Base-by-base conservation (phyloP, 2,888 invertebrate genomes). In the Morinoia aosen region DNA sequence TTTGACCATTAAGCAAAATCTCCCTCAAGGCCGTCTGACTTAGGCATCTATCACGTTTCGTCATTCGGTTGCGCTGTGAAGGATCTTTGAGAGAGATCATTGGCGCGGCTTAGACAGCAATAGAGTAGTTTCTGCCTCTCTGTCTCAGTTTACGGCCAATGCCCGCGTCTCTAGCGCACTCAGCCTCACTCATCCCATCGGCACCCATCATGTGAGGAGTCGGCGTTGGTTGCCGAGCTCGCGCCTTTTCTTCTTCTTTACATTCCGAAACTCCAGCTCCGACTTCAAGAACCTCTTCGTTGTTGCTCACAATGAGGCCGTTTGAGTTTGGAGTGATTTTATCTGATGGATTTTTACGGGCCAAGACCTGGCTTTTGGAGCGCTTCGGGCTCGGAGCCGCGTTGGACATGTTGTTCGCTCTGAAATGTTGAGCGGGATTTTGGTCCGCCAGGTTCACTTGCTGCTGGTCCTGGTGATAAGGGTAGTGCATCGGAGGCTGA, bases 161-260 rank as follows among this genome's bases (percentile, higher is more conserved):
- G 48, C 57, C 93, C 57, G 57, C 93, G 95, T 96, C 96, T 58
- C 96, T 88, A 64, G 95, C 96, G 61, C 96, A 96, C 95, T 96
- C 96, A 33, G 96, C 95, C 76, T 96, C 96, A 95, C 96, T 96
- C 96, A 96, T 95, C 39, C 96, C 96, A 64, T 96, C 88, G 93
- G 94, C 95, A 56, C 95, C 96, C 91, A 91, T 94, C 90, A 95
- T 96, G 61, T 95, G 96, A 94, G 96, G 95, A 91, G 96, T 96
- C 56, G 96, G 95, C 33, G 95, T 76, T 25, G 95, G 88, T 95
- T 96, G 95, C 88, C 88, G 95, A 76, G 95, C 88, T 95, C 76
- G 90, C 95, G 95, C 95, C 96, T 48, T 93, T 48, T 93, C 93
- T 56, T 93, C 93, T 56, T 93, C 93, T 93, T 93, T 93, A 93